phyloP scores from a whole-genome alignment of 2,113 vertebrate species.

The Scytalopus superciliaris region DNA sequence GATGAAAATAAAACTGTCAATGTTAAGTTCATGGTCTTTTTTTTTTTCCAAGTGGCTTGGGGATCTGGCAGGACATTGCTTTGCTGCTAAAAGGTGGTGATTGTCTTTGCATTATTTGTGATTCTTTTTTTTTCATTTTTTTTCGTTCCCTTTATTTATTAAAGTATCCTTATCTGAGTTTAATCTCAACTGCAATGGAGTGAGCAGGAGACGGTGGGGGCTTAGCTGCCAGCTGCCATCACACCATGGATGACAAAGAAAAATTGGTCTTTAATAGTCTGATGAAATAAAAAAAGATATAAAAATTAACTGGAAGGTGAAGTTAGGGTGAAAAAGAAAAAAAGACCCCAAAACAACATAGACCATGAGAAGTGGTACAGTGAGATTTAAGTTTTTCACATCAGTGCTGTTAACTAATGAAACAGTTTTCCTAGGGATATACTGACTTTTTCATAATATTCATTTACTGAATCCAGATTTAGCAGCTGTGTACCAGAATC shows the following conservation, averaged over 20 bases:
- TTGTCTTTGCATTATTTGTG: background rate
- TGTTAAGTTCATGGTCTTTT: background rate
- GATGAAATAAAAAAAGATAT: background rate
- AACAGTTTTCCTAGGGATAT: background rate
- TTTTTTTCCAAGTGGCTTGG: background rate
- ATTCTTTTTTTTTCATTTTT: accelerated
- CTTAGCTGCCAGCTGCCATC: background rate
- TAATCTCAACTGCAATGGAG: background rate
- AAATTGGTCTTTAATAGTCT: background rate
- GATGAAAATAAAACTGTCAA: background rate
- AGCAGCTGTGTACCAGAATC: background rate
- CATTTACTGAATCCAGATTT: background rate
- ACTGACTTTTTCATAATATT: background rate
- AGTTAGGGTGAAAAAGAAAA: background rate
- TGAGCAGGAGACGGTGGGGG: background rate
- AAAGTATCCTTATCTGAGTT: background rate
- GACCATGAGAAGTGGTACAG: background rate
- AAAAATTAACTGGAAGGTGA: background rate
- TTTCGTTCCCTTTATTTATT: background rate
- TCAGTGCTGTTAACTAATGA: background rate
- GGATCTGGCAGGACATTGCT: background rate
- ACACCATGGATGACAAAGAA: background rate
- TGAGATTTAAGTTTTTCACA: background rate
- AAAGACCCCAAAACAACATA: background rate
- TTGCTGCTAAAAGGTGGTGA: background rate